Evolutionary conservation across 2,888 invertebrate genomes (phyloP).

Genomic region (Drosophila antonietae): DNA sequence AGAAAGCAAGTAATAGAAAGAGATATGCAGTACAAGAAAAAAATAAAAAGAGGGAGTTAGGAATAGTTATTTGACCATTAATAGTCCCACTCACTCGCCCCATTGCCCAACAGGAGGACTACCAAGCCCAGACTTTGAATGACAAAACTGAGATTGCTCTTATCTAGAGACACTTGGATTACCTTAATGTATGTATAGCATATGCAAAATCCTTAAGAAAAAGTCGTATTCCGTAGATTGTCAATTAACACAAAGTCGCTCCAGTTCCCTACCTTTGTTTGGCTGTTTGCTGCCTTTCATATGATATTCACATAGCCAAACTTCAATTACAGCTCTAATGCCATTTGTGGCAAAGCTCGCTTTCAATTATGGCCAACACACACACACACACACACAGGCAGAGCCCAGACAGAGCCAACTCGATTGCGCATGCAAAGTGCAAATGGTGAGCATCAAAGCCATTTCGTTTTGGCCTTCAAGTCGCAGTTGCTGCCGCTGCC

Average conservation of each 20-base stretch:
- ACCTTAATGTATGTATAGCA: neutral
- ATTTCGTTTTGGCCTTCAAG: conserved; percentile 39
- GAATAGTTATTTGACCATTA: neutral
- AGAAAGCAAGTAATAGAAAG: no score
- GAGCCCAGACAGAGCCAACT: neutral
- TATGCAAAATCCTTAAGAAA: neutral
- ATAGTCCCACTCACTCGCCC: neutral
- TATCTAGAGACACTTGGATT: neutral
- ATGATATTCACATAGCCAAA: conserved; percentile 35
- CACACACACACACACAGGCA: neutral
- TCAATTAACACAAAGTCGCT: neutral
- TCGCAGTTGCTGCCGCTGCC: conserved; percentile 5
- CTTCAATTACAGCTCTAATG: conserved; percentile 45
- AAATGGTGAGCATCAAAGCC: conserved; percentile 59
- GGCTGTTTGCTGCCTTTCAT: conserved; percentile 1
- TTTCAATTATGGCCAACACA: conserved; percentile 49
- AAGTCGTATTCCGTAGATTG: neutral
- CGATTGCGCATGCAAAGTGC: conserved; percentile 37
- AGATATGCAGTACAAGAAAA: no score
- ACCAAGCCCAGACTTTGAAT: neutral
- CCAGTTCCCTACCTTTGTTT: conserved; percentile 22
- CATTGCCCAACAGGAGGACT: no score
- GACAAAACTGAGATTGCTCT: neutral
- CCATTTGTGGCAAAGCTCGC: conserved; percentile 41
- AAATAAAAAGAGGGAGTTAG: neutral